Conservation (phyloP, 2,797 vertebrate species). For the Danio tinwini region DNA sequence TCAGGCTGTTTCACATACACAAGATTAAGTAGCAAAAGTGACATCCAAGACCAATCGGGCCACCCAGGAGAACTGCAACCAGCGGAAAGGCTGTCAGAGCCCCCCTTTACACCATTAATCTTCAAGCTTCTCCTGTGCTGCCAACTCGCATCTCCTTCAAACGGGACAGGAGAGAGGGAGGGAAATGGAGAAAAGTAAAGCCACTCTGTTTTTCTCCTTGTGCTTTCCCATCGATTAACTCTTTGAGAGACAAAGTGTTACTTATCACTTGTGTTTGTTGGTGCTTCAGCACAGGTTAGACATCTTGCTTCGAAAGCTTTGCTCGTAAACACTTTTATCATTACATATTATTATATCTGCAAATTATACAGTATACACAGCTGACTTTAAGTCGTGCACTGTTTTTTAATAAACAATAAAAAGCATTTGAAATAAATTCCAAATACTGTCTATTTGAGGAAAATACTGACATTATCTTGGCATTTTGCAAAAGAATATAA, state of each 20-base stretch:
- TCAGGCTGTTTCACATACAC: slow-evolving; percentile 95
- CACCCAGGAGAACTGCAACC: slow-evolving; percentile 95
- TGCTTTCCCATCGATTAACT: slow-evolving; percentile 81
- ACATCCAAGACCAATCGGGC: slow-evolving; percentile 99
- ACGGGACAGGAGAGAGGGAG: slow-evolving; percentile 75
- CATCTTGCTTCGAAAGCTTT: neutral
- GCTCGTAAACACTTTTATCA: slow-evolving; percentile 1
- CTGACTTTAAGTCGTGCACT: neutral
- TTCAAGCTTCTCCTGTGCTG: slow-evolving; percentile 93
- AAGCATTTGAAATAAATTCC: neutral
- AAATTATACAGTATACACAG: neutral
- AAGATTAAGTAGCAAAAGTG: slow-evolving; percentile 99
- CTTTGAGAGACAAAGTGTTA: slow-evolving; percentile 80
- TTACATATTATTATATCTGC: neutral
- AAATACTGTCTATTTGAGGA: neutral
- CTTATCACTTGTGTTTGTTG: slow-evolving; percentile 54
- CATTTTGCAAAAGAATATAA: neutral
- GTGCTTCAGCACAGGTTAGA: neutral
- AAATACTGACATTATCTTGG: neutral
- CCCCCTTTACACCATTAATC: slow-evolving; percentile 96
- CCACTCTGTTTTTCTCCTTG: slow-evolving; percentile 77
- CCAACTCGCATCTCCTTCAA: slow-evolving; percentile 97
- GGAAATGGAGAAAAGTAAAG: slow-evolving; percentile 63
- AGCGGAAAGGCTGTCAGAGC: slow-evolving; percentile 96
- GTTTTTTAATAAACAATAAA: neutral